These are phyloP conservation scores for Molossus molossus DNA, from an alignment of 2,797 vertebrate species.

Conservation along the genomic window DNA sequence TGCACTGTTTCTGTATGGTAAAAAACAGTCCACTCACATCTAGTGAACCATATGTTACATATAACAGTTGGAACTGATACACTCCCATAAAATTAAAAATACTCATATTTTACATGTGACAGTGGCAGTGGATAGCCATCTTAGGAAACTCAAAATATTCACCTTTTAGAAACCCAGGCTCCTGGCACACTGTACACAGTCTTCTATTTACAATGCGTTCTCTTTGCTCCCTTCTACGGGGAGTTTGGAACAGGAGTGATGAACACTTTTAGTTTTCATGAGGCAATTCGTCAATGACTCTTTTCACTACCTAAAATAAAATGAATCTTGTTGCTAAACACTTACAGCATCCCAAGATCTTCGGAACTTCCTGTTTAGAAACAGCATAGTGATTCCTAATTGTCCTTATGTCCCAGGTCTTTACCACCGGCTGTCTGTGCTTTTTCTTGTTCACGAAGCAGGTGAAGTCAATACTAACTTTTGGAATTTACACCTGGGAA, in stretches of 20 bases:
- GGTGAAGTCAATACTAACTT: slow-evolving; percentile 69
- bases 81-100: slow-evolving; percentile 23
- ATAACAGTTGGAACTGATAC: not conserved
- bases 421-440: slow-evolving; percentile 36
- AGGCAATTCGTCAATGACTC: slow-evolving; percentile 28
- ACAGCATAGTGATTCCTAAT: slow-evolving; percentile 65
- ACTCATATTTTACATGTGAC: not conserved
- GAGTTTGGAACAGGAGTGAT: not conserved
- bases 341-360: slow-evolving; percentile 43
- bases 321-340: slow-evolving; percentile 38
- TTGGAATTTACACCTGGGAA: slow-evolving; percentile 65
- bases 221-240: not conserved
- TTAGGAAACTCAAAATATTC: slow-evolving; percentile 33
- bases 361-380: slow-evolving; percentile 65
- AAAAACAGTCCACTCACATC: slow-evolving; percentile 63
- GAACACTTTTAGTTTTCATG: slow-evolving; percentile 56
- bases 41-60: slow-evolving; percentile 53
- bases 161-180: not conserved
- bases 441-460: slow-evolving; percentile 68
- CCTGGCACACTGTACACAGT: accelerated
- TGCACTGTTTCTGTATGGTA: slow-evolving; percentile 75
- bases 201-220: not conserved
- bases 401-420: slow-evolving; percentile 20
- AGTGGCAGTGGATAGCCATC: not conserved
- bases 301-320: slow-evolving; percentile 66